Base-by-base conservation (phyloP, 2,888 invertebrate species). In the Stegophylla sp. region DNA sequence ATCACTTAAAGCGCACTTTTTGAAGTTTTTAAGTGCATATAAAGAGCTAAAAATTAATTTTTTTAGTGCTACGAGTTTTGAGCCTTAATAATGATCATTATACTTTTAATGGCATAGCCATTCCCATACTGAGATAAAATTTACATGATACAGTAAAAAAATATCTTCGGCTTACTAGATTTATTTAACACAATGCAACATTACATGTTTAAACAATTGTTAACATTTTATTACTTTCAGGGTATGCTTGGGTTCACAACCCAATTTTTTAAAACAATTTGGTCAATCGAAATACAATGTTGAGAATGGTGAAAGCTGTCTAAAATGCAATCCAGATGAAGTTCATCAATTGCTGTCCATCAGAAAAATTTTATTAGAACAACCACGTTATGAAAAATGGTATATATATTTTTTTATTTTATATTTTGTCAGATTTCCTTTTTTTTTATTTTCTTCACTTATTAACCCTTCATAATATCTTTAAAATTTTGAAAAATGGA, bases 351-450 rank as follows among this genome's bases (percentile, higher is more conserved):
- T 74, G 34, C 3, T 74, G 2, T 63, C 63, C 17, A 10, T 15
- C 1, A 63, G 51, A 63, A 74, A 34, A 63, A 10, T 0, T 5
- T 1, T 34, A 63, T 74, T 74, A 15, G 34, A 63, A 34, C 63
- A 63, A 64, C 63, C 34, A 9, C 74, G 48, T 51, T 34, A 20
- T 63, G 74, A 63, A 63, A 74, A 9, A 74, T 17, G 48, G 74
- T 74, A 74, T 1, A 0, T 63, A 48, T 0, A 45, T 28, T 48
- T 26, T n/a, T n/a, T n/a, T n/a, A n/a, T n/a, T n/a, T n/a, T n/a
- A n/a, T n/a, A n/a, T n/a, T n/a, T n/a, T n/a, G n/a, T n/a, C n/a
- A n/a, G n/a, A n/a, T n/a, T n/a, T n/a, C n/a, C n/a, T n/a, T n/a
- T n/a, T n/a, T n/a, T n/a, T n/a, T n/a, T n/a, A n/a, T n/a, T n/a